These are phyloP conservation scores for Siphonodentalium dalli DNA, from an alignment of 2,888 invertebrate species.

Conservation along the genomic window DNA sequence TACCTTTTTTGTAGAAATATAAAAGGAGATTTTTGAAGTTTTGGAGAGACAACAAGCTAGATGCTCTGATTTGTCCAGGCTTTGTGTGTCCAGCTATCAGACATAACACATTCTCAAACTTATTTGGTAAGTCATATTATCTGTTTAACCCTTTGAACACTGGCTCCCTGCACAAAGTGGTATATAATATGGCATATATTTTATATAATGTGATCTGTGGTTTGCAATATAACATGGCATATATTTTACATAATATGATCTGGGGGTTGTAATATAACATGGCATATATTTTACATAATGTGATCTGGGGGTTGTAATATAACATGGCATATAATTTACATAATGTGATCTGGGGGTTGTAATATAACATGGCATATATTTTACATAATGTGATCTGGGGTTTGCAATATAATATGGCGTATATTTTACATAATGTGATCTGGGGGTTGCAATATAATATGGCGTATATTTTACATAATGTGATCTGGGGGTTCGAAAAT, in stretches of 20 bases:
- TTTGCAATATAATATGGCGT: too few species aligned
- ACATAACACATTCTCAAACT: slow-evolving; percentile 14
- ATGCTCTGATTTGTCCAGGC: slow-evolving; percentile 56
- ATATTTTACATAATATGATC: not conserved
- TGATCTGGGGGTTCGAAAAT: too few species aligned
- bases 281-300: not conserved
- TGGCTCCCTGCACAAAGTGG: not conserved
- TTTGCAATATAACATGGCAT: not conserved
- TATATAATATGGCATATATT: not conserved
- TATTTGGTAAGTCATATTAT: slow-evolving; percentile 31
- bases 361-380: too few species aligned
- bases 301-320: too few species aligned
- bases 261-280: not conserved
- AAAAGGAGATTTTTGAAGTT: slow-evolving; percentile 33
- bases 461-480: too few species aligned
- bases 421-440: too few species aligned
- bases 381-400: too few species aligned
- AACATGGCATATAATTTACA: too few species aligned
- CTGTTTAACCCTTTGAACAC: not conserved
- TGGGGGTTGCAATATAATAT: too few species aligned
- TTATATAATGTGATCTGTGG: too few species aligned
- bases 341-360: too few species aligned
- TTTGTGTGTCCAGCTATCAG: slow-evolving; percentile 48
- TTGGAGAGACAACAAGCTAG: slow-evolving; percentile 43
- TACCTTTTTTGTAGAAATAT: slow-evolving; percentile 30